Percentiles rank a stretch among this genome's conserved stretches.
Conservation (phyloP, 2,797 vertebrate genomes). For the Sebastolobus alascanus region DNA sequence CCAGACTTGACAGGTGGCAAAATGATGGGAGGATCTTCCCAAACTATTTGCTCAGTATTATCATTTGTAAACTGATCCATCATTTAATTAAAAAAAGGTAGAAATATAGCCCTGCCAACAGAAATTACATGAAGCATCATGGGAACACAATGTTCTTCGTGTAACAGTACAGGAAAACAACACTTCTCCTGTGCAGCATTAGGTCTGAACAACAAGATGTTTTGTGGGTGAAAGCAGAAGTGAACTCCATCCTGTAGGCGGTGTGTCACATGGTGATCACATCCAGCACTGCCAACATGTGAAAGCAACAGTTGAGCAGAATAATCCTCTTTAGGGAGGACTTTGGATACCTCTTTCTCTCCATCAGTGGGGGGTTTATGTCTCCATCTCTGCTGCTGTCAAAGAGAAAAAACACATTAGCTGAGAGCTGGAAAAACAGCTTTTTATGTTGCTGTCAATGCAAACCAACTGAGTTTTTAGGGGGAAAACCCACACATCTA, state of each 20-base stretch:
- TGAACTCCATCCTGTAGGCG: conserved; percentile 35
- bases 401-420: background rate
- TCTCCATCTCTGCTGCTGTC: conserved; percentile 48
- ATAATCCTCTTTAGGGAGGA: conserved; percentile 12
- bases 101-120: background rate
- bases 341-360: conserved; percentile 70
- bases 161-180: background rate
- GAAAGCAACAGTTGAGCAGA: background rate
- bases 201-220: conserved; percentile 48
- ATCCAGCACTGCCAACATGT: conserved; percentile 11
- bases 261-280: conserved; percentile 70
- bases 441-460: background rate
- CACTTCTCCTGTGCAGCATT: background rate
- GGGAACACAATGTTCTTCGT: background rate
- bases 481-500: background rate
- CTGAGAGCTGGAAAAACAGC: background rate
- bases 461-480: background rate
- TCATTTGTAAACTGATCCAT: background rate
- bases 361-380: conserved; percentile 59
- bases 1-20: too few species aligned
- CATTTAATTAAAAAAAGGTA: background rate
- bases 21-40: background rate
- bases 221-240: conserved; percentile 63
- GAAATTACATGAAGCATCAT: background rate
- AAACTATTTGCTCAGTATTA: background rate